These are phyloP conservation scores for Periparus ater DNA, from an alignment of 2,797 vertebrate genomes.

Conservation along the genomic window DNA sequence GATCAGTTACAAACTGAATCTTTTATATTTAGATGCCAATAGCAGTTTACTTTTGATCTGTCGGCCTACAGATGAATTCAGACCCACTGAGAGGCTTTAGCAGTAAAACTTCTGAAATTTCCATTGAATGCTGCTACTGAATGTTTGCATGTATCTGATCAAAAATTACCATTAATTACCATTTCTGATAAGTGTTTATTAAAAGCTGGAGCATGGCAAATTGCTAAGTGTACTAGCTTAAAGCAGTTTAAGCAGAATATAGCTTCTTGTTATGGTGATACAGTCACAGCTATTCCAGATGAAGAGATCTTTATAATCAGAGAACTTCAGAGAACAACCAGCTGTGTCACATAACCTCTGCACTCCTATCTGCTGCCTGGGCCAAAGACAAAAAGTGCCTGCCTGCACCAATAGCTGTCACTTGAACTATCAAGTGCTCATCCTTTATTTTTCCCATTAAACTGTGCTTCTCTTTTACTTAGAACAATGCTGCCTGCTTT, in stretches of 20 bases:
- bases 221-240: neutral
- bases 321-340: neutral
- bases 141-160: neutral
- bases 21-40: neutral
- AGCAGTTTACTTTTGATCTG: neutral
- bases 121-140: neutral
- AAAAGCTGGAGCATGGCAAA: neutral
- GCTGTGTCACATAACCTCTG: neutral
- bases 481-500: constrained; percentile 1
- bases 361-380: neutral
- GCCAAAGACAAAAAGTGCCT: neutral
- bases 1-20: neutral
- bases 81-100: neutral
- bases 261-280: neutral
- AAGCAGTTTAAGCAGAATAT: neutral
- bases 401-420: neutral
- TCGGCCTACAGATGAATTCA: neutral
- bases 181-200: constrained; percentile 16
- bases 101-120: neutral
- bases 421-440: neutral
- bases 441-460: constrained; percentile 7
- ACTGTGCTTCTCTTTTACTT: neutral
- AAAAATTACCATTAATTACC: constrained; percentile 5
- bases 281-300: neutral
- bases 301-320: neutral